Conservation (phyloP, 2,113 vertebrate genomes). For the Atrichornis clamosus region DNA sequence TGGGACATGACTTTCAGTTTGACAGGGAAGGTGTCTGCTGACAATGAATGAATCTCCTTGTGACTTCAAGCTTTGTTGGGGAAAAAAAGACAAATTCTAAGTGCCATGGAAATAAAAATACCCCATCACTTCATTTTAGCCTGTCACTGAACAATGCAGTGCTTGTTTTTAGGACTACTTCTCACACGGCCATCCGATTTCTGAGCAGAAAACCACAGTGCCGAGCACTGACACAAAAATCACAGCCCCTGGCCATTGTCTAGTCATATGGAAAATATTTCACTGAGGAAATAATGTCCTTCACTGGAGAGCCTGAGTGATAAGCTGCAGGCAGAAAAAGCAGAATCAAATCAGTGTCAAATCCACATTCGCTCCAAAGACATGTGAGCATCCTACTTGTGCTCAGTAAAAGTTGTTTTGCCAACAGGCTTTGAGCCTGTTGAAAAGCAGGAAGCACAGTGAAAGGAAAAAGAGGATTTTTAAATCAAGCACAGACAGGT, state of each 20-base stretch:
- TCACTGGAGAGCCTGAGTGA: constrained; percentile 11
- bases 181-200: background rate
- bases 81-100: background rate
- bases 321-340: constrained; percentile 27
- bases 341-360: constrained; percentile 27
- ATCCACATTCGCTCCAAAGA: background rate
- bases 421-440: constrained; percentile 7
- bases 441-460: background rate
- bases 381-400: background rate
- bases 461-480: background rate
- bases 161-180: background rate
- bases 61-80: background rate
- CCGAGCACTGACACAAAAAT: background rate
- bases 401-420: background rate
- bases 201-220: background rate
- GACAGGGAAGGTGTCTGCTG: background rate
- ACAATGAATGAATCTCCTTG: background rate
- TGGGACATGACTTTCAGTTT: background rate
- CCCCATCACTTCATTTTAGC: background rate
- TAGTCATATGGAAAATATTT: constrained; percentile 38
- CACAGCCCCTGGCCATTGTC: background rate
- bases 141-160: background rate
- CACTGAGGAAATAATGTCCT: constrained; percentile 5
- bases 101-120: background rate
- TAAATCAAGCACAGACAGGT: background rate